These are phyloP conservation scores for Enteromius viviparus DNA, from an alignment of 2,797 vertebrate genomes.

Conservation along the genomic window DNA sequence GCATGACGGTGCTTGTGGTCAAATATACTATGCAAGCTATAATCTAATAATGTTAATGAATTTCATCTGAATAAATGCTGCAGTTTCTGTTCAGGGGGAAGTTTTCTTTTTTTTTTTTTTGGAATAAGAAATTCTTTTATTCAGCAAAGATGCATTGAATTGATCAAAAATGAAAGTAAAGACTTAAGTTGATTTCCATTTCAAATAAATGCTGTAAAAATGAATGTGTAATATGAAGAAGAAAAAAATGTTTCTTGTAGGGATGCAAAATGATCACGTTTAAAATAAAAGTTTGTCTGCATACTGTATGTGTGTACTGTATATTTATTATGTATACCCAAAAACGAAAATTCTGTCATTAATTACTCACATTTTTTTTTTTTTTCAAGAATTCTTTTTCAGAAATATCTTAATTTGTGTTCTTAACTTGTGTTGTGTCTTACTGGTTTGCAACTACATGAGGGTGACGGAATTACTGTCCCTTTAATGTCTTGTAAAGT, in stretches of 20 bases:
- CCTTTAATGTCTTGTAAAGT: neutral
- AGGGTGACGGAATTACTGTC: neutral
- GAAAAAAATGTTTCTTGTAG: neutral
- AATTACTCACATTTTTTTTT: neutral
- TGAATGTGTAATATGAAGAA: neutral
- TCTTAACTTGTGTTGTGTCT: neutral
- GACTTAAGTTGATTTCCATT: neutral
- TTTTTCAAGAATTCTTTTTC: neutral
- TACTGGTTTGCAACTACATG: neutral
- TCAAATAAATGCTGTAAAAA: neutral
- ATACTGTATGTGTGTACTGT: neutral
- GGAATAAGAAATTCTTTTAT: neutral
- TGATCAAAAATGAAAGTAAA: neutral
- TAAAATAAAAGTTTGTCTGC: neutral
- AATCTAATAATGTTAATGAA: conserved; percentile 11
- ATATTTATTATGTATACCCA: neutral
- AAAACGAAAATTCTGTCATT: neutral
- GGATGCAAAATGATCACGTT: neutral
- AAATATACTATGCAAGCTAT: neutral
- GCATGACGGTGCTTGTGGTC: conserved; percentile 18
- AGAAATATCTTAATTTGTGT: neutral
- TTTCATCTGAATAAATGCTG: neutral
- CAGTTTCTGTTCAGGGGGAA: neutral
- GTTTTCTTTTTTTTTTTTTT: neutral
- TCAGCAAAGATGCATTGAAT: too few relatives aligned